Evolutionary conservation across 2,113 vertebrate species (phyloP).

Genomic region (Perca fluviatilis): DNA sequence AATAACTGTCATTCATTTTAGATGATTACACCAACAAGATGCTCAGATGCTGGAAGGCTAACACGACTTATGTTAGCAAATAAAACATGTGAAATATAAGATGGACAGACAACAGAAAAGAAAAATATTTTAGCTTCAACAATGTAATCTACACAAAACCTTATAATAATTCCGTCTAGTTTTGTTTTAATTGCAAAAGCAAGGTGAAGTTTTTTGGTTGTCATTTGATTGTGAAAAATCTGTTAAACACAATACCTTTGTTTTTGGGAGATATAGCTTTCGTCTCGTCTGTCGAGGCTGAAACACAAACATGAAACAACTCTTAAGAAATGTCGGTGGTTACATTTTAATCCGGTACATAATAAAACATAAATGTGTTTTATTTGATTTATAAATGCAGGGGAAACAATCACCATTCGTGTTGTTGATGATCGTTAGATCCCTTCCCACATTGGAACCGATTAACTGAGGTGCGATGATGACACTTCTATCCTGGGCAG

Average conservation of each 20-base stretch:
- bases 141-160: no score
- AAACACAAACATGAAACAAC: slow-evolving; percentile 9
- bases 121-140: no score
- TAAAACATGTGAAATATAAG: not conserved
- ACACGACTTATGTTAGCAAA: no score
- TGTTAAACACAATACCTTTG: not conserved
- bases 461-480: rapidly evolving
- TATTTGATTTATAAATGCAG: no score
- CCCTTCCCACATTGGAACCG: rapidly evolving
- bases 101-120: not conserved
- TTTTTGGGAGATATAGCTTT: not conserved
- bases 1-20: no score
- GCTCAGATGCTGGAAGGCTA: no score
- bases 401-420: not conserved
- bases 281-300: not conserved
- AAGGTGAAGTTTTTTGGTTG: no score
- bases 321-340: not conserved
- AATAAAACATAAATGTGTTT: not conserved
- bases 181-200: no score
- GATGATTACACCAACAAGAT: no score
- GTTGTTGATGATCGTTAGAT: not conserved
- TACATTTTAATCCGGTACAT: not conserved
- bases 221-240: not conserved
- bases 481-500: not conserved
- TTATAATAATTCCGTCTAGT: no score